phyloP scores from a whole-genome alignment of 2,113 vertebrate genomes.

The Cepphus grylle region DNA sequence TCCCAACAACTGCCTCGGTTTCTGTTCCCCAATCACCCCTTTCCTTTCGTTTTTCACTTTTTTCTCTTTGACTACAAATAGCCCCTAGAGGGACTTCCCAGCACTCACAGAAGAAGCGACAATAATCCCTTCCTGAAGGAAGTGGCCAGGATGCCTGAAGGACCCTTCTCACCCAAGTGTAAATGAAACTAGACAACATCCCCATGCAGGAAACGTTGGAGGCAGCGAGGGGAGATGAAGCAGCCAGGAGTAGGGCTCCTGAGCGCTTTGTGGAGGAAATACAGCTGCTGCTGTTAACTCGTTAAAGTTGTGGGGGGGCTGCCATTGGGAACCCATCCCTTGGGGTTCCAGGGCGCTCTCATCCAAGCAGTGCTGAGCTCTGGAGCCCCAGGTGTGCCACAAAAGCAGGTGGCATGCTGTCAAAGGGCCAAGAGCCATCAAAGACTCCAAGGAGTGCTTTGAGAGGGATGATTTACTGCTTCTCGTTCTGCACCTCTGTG shows the following conservation, averaged over 20 bases:
- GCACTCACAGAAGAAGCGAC: not conserved
- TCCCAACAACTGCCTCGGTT: not conserved
- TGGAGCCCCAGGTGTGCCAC: not conserved
- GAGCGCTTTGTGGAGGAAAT: rapidly evolving
- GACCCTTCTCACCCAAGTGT: not conserved
- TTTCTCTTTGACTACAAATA: not conserved
- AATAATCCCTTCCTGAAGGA: not conserved
- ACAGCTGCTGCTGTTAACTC: not conserved
- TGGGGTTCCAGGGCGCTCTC: not conserved
- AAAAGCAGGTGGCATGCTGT: not conserved
- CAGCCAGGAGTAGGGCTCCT: not conserved
- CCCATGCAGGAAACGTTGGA: not conserved
- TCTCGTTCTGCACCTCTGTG: rapidly evolving
- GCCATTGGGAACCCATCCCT: rapidly evolving
- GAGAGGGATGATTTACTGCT: not conserved
- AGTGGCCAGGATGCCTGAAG: not conserved
- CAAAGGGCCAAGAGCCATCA: not conserved
- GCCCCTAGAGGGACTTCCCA: not conserved
- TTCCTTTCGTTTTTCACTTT: not conserved
- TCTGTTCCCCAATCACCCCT: not conserved
- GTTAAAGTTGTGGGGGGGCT: not conserved
- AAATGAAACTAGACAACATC: not conserved
- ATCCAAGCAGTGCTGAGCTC: not conserved
- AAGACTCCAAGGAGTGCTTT: not conserved
- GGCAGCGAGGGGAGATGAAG: not conserved